Percentiles rank a stretch among this genome's conserved stretches.
Evolutionary conservation across 2,113 vertebrate genomes (phyloP).

Genomic region (Cepphus grylle): DNA sequence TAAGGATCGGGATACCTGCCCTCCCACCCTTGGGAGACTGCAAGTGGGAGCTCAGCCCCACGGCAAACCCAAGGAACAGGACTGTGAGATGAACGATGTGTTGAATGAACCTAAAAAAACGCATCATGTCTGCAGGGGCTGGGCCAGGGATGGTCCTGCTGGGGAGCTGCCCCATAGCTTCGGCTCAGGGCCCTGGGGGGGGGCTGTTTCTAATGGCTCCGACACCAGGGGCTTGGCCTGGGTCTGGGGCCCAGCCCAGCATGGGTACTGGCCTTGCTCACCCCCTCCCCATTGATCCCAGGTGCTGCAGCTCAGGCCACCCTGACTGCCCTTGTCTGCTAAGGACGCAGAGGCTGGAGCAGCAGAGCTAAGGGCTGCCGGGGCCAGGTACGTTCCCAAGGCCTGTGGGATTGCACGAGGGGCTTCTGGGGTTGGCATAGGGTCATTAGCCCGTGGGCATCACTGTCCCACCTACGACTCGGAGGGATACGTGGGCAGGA

Average conservation of each 20-base stretch:
- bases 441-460: background rate
- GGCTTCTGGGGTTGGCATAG: background rate
- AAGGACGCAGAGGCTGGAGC: background rate
- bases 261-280: background rate
- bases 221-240: background rate
- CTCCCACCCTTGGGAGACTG: background rate
- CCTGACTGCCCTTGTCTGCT: background rate
- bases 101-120: constrained; percentile 35
- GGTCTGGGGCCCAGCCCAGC: background rate
- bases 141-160: fast-evolving
- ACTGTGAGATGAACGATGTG: background rate
- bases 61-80: background rate
- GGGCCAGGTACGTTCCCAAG: background rate
- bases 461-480: background rate
- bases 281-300: background rate
- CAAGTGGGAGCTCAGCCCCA: background rate
- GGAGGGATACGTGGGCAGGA: background rate
- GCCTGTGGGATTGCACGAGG: background rate
- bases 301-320: background rate
- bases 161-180: background rate
- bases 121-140: background rate
- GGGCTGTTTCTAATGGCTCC: background rate
- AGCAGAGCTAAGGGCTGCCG: background rate
- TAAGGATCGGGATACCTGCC: background rate
- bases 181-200: background rate